phyloP scores from a whole-genome alignment of 2,113 vertebrate species.

The Petrocephalus zakoni region DNA sequence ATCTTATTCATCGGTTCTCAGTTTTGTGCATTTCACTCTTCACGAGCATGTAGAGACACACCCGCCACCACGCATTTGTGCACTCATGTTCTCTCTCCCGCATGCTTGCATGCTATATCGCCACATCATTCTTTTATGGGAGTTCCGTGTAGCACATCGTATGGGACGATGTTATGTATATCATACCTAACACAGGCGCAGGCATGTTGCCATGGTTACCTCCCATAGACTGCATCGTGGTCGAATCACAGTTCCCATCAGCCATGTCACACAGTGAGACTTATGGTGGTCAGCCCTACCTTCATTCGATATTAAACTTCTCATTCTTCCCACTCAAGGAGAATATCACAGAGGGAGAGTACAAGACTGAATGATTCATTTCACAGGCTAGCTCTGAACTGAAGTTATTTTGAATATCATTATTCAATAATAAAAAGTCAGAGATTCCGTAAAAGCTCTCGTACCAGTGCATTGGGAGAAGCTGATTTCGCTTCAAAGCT shows the following conservation, averaged over 20 bases:
- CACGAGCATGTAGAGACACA: neutral
- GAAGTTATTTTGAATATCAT: constrained; percentile 8
- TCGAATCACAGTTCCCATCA: neutral
- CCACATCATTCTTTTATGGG: neutral
- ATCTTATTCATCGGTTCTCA: neutral
- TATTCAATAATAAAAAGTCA: neutral
- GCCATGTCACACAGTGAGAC: neutral
- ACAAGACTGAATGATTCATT: neutral
- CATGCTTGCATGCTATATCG: neutral
- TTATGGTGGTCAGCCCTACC: neutral
- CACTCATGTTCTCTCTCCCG: neutral
- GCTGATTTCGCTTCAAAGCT: constrained; percentile 6
- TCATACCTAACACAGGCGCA: neutral
- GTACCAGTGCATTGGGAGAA: neutral
- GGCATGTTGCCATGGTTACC: constrained; percentile 22
- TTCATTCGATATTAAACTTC: neutral
- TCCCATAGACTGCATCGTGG: neutral
- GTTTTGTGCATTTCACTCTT: neutral
- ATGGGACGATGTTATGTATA: neutral
- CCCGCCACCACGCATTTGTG: neutral
- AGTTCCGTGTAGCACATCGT: neutral
- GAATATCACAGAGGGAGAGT: neutral
- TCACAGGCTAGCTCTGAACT: neutral
- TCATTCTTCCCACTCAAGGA: neutral
- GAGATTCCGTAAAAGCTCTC: constrained; percentile 5